Base-by-base conservation (phyloP, 2,113 vertebrate species). In the Eublepharis macularius region DNA sequence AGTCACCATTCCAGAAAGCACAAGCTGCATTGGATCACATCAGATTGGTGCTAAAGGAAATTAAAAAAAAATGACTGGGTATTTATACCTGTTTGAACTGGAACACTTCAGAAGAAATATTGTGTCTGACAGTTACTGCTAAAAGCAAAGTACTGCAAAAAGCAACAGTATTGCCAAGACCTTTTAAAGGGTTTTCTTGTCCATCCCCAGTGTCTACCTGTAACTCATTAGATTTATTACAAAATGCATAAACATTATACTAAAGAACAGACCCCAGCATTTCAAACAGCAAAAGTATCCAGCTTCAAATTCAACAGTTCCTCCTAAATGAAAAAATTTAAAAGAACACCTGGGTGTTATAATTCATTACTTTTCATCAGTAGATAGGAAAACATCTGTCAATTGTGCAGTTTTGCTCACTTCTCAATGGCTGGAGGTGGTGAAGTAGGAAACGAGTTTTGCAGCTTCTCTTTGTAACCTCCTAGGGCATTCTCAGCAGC, bases 11-110 rank as follows among this genome's bases (percentile, higher is more conserved):
- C 68, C 76, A 80, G 89, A 89, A 92, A 93, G 80, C 82, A 60
- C 76, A 92, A 88, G 68, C 81, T 81, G 66, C 54, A 72, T 24
- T 80, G 43, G 54, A 87, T 86, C 86, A 69, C 81, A 84, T 91
- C 76, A 87, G 89, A 91, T 85, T 90, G 91, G 87, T 66, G 86
- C 85, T 68, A 82, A 80, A 76, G 85, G 72, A 90, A 94, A 89
- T 84, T n/a, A 90, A 83, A 84, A 88, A 92, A 90, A 34, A 80
- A 79, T 77, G 39, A 82, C 17, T 24, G 4, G 2, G 1, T 54
- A 84, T 39, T 74, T 47, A 82, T 45, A 86, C 34, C 66, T 89
- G 43, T 86, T 57, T 81, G 70, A 90, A 91, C 11, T 1, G 41
- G 43, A 90, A 82, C 76, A 72, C 12, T 47, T 88, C 75, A 90